Percentiles rank a stretch among this genome's conserved stretches.
Evolutionary conservation across 2,113 vertebrate genomes (phyloP).

Genomic region (Boleophthalmus pectinirostris): DNA sequence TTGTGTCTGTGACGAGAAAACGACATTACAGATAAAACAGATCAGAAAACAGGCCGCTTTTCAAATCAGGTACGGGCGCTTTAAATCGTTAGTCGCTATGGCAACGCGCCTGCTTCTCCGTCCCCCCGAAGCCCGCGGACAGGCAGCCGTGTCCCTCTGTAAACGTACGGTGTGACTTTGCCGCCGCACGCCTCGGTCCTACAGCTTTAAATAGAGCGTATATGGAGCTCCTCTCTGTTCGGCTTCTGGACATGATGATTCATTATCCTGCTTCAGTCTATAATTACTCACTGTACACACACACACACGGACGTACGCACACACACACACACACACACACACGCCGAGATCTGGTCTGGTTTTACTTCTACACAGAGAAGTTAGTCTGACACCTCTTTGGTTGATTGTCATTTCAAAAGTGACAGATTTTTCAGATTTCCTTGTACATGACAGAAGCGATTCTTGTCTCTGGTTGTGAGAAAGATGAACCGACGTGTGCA

Average conservation of each 20-base stretch:
- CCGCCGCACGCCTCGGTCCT: not conserved
- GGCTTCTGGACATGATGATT: not conserved
- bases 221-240: not conserved
- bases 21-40: no score
- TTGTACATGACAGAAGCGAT: no score
- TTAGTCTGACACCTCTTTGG: no score
- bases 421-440: no score
- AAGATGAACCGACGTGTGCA: no score
- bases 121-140: not conserved
- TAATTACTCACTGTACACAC: not conserved
- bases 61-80: no score
- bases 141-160: not conserved
- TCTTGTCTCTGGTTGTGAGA: no score
- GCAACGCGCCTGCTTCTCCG: not conserved
- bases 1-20: no score
- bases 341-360: no score
- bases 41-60: no score
- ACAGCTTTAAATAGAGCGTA: not conserved
- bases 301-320: not conserved
- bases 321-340: not conserved
- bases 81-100: no score
- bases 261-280: constrained; percentile 6
- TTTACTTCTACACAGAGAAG: not conserved
- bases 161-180: not conserved
- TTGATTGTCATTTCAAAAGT: no score